These are phyloP conservation scores for Picathartes gymnocephalus DNA, from an alignment of 2,113 vertebrate genomes.

Conservation along the genomic window DNA sequence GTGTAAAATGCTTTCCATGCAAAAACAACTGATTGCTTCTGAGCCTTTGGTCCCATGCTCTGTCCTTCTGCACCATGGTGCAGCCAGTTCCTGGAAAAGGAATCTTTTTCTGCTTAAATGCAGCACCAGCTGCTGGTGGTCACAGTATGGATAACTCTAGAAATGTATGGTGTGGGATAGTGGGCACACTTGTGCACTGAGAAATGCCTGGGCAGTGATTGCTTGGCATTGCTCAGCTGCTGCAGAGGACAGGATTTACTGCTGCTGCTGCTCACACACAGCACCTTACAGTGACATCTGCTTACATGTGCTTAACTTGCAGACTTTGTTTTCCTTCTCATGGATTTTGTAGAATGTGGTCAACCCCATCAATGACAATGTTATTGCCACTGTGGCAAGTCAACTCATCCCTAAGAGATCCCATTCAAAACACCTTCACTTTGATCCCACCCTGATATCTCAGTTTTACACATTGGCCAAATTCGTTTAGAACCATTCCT, in stretches of 20 bases:
- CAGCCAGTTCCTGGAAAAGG: neutral
- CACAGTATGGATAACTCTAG: neutral
- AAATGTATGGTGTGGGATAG: neutral
- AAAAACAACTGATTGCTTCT: neutral
- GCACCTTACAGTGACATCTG: neutral
- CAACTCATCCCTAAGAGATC: neutral
- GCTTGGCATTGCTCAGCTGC: neutral
- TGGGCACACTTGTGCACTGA: neutral
- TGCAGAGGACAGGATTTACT: conserved; percentile 4
- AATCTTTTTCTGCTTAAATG: neutral
- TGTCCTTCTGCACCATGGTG: neutral
- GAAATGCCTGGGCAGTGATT: conserved; percentile 7
- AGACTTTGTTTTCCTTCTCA: neutral
- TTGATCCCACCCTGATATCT: neutral
- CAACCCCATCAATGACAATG: neutral
- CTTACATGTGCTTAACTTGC: neutral
- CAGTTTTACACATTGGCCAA: neutral
- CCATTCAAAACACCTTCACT: neutral
- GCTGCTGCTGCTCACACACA: neutral
- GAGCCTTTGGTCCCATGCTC: neutral
- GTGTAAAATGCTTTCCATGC: neutral
- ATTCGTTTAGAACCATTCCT: neutral
- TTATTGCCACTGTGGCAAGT: neutral
- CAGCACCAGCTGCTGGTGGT: neutral
- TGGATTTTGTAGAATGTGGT: neutral